Evolutionary conservation across 2,888 invertebrate species (phyloP), one percentile per base, ranked within the genome.

Genomic region (Congeria kusceri): DNA sequence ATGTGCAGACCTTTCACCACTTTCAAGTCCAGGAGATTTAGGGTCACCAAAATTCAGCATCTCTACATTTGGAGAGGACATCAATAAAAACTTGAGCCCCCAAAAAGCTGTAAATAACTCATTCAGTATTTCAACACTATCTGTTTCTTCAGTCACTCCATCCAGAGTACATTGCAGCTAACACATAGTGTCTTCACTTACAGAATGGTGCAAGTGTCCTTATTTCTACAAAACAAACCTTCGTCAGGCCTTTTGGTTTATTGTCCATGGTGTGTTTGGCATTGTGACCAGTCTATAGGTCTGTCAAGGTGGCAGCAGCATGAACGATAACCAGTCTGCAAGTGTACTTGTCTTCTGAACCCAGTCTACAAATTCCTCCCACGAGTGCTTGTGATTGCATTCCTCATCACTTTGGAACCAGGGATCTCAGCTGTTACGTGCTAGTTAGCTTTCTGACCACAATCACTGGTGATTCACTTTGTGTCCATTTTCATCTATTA

Each of bases 341-440:
- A 39, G 39, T 39, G 3, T 39, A 39, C 13, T 39, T 39, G 9
- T 39, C 39, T 39, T 3, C 39, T 53, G 20, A 7, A 53, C 25
- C 39, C 63, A 70, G 72, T 59, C 65, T 59, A 39, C 59, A 53
- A 32, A 27, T 32, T 59, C 66, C 49, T 66, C 65, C 39, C 49
- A 53, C 25, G 39, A 29, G 59, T 66, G 44, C 58, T 61, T 71
- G 71, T 73, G 71, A 39, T 39, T 71, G 68, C 80, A 83, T 80
- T 83, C 83, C 83, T 83, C 77, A 70, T 80, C 68, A 77, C 81
- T 79, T 84, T 82, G 77, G 80, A 84, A 53, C 53, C 82, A 80
- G 82, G 82, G 84, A 84, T 84, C 84, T 84, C 82, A 84, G 28
- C 44, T 46, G 39, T 39, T 39, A 11, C 15, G 39, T 39, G 39